Conservation (phyloP, 2,797 vertebrate genomes). For the Zenarchopterus dispar region DNA sequence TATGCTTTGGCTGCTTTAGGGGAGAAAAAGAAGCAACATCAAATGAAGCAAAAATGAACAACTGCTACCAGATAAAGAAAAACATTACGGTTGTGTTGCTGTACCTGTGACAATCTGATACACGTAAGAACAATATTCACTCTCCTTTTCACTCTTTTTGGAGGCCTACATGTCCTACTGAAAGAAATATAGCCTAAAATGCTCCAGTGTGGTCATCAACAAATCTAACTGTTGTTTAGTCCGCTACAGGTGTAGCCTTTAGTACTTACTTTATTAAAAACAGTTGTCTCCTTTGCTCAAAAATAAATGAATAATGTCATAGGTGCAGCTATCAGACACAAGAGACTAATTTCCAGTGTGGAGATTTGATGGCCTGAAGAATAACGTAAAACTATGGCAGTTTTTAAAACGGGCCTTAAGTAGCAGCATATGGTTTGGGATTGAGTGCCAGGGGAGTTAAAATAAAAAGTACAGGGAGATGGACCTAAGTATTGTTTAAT, state of each 20-base stretch:
- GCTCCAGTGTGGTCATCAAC: background rate
- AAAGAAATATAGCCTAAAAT: slow-evolving; percentile 1
- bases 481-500: background rate
- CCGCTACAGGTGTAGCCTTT: background rate
- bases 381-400: background rate
- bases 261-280: background rate
- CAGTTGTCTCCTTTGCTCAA: background rate
- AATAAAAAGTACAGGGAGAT: background rate
- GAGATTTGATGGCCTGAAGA: background rate
- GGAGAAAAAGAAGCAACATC: too few relatives aligned
- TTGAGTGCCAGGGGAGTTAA: background rate
- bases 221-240: background rate
- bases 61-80: too few relatives aligned
- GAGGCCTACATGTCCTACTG: too few relatives aligned
- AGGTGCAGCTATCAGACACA: background rate
- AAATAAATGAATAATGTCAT: background rate
- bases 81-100: too few relatives aligned
- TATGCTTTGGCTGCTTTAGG: too few relatives aligned
- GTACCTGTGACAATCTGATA: too few relatives aligned
- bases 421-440: too few relatives aligned
- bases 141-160: too few relatives aligned
- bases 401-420: too few relatives aligned
- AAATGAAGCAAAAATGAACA: too few relatives aligned
- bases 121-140: too few relatives aligned
- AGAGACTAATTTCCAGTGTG: background rate